phyloP scores from a whole-genome alignment of 2,113 vertebrate species.

The Anthoscopus minutus region DNA sequence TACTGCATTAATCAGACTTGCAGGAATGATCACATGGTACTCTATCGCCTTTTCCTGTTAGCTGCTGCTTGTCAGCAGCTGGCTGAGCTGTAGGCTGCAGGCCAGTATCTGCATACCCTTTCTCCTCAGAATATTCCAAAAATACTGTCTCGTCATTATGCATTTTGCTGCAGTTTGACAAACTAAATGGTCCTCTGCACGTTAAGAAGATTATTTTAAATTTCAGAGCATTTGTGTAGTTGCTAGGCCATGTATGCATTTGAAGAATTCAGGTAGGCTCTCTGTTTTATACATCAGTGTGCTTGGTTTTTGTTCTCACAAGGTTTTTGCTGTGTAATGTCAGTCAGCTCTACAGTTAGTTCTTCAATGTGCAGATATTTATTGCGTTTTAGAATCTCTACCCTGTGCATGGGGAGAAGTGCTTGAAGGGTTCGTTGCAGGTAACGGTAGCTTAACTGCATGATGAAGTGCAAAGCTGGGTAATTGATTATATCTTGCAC shows the following conservation, averaged over 20 bases:
- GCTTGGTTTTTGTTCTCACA: conserved; percentile 70
- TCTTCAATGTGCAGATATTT: conserved; percentile 68
- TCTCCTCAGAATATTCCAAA: conserved; percentile 68
- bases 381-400: not conserved
- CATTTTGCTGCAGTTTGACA: conserved; percentile 66
- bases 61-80: conserved; percentile 78
- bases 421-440: conserved; percentile 18
- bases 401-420: conserved; percentile 40
- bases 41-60: conserved; percentile 72
- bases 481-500: conserved; percentile 53
- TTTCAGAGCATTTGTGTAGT: conserved; percentile 61
- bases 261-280: conserved; percentile 84
- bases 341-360: conserved; percentile 58
- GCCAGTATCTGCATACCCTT: conserved; percentile 78
- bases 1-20: conserved; percentile 84
- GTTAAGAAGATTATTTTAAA: conserved; percentile 58
- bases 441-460: conserved; percentile 42
- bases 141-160: conserved; percentile 63
- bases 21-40: conserved; percentile 85
- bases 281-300: conserved; percentile 59
- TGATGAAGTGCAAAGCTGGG: conserved; percentile 48
- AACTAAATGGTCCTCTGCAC: conserved; percentile 71
- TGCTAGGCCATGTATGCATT: conserved; percentile 82
- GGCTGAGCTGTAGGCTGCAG: conserved; percentile 78
- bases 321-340: conserved; percentile 78